phyloP scores from a whole-genome alignment of 2,888 invertebrate genomes.

The Cheilosia variabilis region DNA sequence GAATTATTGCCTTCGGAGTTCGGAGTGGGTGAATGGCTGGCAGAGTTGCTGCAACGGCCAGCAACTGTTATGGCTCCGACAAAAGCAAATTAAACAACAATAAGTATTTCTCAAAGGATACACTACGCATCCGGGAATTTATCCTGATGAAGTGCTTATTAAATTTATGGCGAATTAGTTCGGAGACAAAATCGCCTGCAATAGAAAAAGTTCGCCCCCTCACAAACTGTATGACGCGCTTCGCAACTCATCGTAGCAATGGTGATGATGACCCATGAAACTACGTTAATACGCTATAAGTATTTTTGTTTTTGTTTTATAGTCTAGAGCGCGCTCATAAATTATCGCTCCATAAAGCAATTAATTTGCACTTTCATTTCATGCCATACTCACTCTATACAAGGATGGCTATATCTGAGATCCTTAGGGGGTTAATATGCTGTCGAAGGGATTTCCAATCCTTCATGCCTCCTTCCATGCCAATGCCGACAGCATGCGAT shows the following conservation, averaged over 20 bases:
- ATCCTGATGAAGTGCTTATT: conserved; percentile 80
- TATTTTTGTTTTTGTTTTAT: conserved; percentile 76
- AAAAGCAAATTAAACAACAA: conserved; percentile 48
- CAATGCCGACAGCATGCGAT: conserved; percentile 33
- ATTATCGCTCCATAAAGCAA: conserved; percentile 83
- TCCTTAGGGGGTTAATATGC: conserved; percentile 73
- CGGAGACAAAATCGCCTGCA: conserved; percentile 57
- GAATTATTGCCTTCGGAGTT: conserved; percentile 27
- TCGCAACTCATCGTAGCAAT: conserved; percentile 45
- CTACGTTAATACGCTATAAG: conserved; percentile 54
- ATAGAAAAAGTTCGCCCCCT: conserved; percentile 34
- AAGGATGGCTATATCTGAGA: conserved; percentile 62
- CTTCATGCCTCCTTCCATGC: conserved; percentile 41
- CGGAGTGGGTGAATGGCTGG: conserved; percentile 34
- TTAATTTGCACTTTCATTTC: conserved; percentile 79
- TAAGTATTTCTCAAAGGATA: conserved; percentile 58
- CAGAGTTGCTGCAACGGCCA: conserved; percentile 12
- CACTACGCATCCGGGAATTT: conserved; percentile 71
- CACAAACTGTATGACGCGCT: conserved; percentile 16
- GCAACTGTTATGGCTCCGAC: conserved; percentile 17
- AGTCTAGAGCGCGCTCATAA: conserved; percentile 80
- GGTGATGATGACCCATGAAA: conserved; percentile 70
- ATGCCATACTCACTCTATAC: conserved; percentile 46
- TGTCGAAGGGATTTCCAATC: conserved; percentile 67
- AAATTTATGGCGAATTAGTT: conserved; percentile 79